Percentiles rank a stretch among this genome's conserved stretches.
Evolutionary conservation across 1,140 invertebrate genomes (phyloP).

Genomic region (Psilanteris sp.): DNA sequence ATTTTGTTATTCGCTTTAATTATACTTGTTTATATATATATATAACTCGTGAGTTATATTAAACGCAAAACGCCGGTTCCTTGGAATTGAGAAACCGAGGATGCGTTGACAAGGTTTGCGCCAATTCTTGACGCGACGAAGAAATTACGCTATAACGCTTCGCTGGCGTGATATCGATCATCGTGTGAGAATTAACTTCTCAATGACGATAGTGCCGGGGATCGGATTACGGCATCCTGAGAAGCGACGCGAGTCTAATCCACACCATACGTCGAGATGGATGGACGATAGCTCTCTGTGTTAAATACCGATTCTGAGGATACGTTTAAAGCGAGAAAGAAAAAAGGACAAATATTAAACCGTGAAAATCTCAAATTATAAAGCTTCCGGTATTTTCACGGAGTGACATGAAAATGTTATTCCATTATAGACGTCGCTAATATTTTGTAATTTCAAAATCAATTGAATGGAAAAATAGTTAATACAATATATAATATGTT

Average conservation of each 20-base stretch:
- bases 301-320: conserved; percentile 53
- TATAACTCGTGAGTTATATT: no score
- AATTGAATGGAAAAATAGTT: no score
- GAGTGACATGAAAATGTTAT: no score
- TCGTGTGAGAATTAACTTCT: conserved; percentile 62
- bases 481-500: no score
- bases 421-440: no score
- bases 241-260: conserved; percentile 47
- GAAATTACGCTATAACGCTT: conserved; percentile 45
- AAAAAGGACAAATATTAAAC: conserved; percentile 6
- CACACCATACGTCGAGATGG: conserved; percentile 29
- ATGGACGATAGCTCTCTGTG: conserved; percentile 28
- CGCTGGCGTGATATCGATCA: conserved; percentile 53
- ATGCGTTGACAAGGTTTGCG: conserved; percentile 15
- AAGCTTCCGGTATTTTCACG: no score
- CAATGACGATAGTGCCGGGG: conserved; percentile 39
- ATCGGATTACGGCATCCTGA: conserved; percentile 56
- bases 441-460: no score
- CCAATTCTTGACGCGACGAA: conserved; percentile 10
- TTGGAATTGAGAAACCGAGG: conserved; percentile 20
- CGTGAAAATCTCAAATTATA: conserved; percentile 21
- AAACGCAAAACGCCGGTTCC: conserved; percentile 1
- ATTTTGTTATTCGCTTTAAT: no score
- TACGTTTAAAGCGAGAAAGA: conserved; percentile 1
- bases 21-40: no score